Percentiles rank a stretch among this genome's conserved stretches.
Evolutionary conservation across 2,888 invertebrate genomes (phyloP).

Genomic region (Nasonia oneida): DNA sequence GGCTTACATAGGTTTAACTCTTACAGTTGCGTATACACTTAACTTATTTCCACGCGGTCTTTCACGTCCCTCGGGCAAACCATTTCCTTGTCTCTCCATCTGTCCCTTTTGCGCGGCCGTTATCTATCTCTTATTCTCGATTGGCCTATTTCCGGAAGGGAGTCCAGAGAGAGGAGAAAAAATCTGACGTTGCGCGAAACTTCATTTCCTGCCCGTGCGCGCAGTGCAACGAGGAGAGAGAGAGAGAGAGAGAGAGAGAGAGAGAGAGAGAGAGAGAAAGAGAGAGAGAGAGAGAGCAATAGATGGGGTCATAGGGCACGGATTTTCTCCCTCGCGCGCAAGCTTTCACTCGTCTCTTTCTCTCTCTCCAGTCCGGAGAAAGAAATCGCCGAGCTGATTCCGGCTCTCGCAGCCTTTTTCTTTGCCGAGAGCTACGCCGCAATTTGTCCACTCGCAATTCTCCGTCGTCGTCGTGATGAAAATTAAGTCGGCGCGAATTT

Average conservation of each 20-base stretch:
- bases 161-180: constrained; percentile 12
- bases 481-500: constrained; percentile 9
- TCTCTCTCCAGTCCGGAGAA: neutral
- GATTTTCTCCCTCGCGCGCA: constrained; percentile 14
- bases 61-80: constrained; percentile 22
- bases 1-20: too few relatives aligned
- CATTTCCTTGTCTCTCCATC: constrained; percentile 32
- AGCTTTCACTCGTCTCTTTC: constrained; percentile 6
- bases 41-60: constrained; percentile 31
- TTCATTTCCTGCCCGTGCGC: constrained; percentile 22
- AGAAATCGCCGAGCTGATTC: constrained; percentile 11
- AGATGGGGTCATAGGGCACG: neutral
- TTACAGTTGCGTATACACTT: neutral
- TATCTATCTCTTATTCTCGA: constrained; percentile 46
- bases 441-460: constrained; percentile 16
- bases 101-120: constrained; percentile 38
- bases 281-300: too few relatives aligned
- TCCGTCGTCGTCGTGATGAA: neutral
- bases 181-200: constrained; percentile 30
- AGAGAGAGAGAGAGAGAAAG: too few relatives aligned
- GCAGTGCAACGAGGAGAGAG: constrained; percentile 1
- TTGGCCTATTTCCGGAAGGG: constrained; percentile 55
- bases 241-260: neutral
- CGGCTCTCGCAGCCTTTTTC: neutral
- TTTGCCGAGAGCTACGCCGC: constrained; percentile 17